phyloP scores from a whole-genome alignment of 2,797 vertebrate species.

The Pseudomugil tenellus region DNA sequence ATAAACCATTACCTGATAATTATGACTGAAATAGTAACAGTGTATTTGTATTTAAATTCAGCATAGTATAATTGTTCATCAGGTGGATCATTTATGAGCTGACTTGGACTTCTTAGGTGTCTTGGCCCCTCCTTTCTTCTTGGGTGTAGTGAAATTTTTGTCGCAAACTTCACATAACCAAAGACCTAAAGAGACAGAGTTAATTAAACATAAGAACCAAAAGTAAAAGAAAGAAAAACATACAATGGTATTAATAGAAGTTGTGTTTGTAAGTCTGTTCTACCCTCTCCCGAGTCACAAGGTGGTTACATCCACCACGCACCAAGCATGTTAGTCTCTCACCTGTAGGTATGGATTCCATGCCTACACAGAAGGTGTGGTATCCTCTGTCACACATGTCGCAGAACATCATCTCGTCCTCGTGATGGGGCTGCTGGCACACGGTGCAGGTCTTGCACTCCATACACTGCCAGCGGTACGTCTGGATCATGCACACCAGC shows the following conservation, averaged over 20 bases:
- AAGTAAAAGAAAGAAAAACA: background rate
- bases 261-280: background rate
- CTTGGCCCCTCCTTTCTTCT: constrained; percentile 92
- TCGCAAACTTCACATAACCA: constrained; percentile 98
- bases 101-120: constrained; percentile 88
- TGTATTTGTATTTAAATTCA: constrained; percentile 24
- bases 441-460: constrained; percentile 98
- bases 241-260: background rate
- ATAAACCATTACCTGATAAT: constrained; percentile 12
- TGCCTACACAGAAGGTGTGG: constrained; percentile 98
- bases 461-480: constrained; percentile 99
- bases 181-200: constrained; percentile 85
- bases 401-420: constrained; percentile 99
- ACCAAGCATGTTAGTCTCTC: constrained; percentile 25
- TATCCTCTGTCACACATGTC: constrained; percentile 97
- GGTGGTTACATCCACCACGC: background rate
- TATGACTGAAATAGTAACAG: constrained; percentile 2
- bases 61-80: background rate
- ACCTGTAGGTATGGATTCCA: constrained; percentile 95
- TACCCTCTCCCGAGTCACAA: background rate
- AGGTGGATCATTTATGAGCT: constrained; percentile 59
- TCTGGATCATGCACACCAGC: constrained; percentile 93
- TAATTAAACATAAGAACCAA: background rate
- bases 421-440: constrained; percentile 96
- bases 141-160: constrained; percentile 87